phyloP scores from a whole-genome alignment of 2,797 vertebrate genomes.

The Gobio occitaniae region DNA sequence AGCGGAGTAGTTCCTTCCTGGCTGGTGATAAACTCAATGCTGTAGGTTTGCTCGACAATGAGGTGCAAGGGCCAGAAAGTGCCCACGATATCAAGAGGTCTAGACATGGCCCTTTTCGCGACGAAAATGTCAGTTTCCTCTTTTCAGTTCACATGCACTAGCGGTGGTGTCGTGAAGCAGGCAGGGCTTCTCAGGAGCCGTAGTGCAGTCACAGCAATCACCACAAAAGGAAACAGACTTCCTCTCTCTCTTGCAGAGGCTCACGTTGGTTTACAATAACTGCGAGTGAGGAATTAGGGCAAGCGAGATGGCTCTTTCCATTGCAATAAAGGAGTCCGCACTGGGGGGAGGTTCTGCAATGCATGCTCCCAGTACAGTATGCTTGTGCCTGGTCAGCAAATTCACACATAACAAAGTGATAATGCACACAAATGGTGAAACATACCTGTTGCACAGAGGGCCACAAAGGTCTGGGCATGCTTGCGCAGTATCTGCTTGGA shows the following conservation, averaged over 20 bases:
- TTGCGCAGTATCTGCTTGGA: constrained; percentile 96
- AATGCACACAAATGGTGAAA: constrained; percentile 6
- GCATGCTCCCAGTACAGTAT: background rate
- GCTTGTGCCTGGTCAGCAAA: background rate
- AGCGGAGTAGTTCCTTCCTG: constrained; percentile 51
- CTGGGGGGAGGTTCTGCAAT: constrained; percentile 3
- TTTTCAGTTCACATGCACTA: constrained; percentile 41
- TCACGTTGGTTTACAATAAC: constrained; percentile 63
- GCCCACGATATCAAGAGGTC: constrained; percentile 11
- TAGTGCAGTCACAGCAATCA: constrained; percentile 57
- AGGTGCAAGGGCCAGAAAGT: constrained; percentile 23
- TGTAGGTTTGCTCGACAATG: constrained; percentile 52
- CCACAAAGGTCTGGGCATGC: constrained; percentile 97
- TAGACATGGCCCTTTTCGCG: constrained; percentile 1
- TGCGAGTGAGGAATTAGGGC: constrained; percentile 58
- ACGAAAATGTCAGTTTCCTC: constrained; percentile 32
- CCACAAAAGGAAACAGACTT: constrained; percentile 64
- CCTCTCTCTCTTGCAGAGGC: constrained; percentile 58
- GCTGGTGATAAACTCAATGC: constrained; percentile 55
- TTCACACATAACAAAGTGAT: background rate
- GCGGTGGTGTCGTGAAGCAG: constrained; percentile 34
- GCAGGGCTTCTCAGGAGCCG: constrained; percentile 47
- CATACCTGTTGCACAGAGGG: constrained; percentile 97
- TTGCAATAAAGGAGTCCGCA: constrained; percentile 44
- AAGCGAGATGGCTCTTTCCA: constrained; percentile 56